Conservation (phyloP, 2,113 vertebrate species). For the Dipodomys ordii region DNA sequence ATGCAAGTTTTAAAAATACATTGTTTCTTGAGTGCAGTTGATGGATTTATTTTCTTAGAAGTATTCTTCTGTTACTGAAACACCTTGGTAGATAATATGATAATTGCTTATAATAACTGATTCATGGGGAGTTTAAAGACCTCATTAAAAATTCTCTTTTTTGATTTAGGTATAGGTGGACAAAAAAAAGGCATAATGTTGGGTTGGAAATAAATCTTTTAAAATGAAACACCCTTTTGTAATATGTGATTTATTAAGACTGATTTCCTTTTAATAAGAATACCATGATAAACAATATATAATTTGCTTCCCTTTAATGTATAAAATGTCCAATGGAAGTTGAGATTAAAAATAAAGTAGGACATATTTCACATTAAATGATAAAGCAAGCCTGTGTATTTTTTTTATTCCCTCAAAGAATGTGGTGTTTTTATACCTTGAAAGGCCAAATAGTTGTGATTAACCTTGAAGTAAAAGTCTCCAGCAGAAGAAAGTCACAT, state of each 20-base stretch:
- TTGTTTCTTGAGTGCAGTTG: conserved; percentile 7
- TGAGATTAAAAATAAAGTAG: conserved; percentile 63
- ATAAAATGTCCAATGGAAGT: conserved; percentile 52
- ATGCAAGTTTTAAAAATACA: conserved; percentile 4
- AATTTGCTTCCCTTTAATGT: conserved; percentile 65
- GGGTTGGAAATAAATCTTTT: conserved; percentile 64
- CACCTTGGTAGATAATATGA: conserved; percentile 54
- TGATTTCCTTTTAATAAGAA: conserved; percentile 62
- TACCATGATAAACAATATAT: conserved; percentile 47
- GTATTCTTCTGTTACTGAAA: conserved; percentile 40
- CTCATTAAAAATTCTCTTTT: conserved; percentile 69
- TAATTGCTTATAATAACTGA: conserved; percentile 67
- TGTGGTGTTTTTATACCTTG: conserved; percentile 58
- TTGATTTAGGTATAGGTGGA: conserved; percentile 55
- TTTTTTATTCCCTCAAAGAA: conserved; percentile 50
- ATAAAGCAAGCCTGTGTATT: conserved; percentile 18
- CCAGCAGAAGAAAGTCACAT: conserved; percentile 60
- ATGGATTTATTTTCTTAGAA: conserved; percentile 65
- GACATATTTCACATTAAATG: neutral
- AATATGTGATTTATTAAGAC: conserved; percentile 45
- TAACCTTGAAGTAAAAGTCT: conserved; percentile 67
- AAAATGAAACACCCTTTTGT: conserved; percentile 62
- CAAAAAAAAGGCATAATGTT: conserved; percentile 41
- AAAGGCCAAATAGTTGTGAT: conserved; percentile 68
- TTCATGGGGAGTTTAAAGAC: conserved; percentile 57